Percentiles rank a stretch among this genome's conserved stretches.
Evolutionary conservation across 2,888 invertebrate species (phyloP).

Genomic region (Troides oblongomaculatus): DNA sequence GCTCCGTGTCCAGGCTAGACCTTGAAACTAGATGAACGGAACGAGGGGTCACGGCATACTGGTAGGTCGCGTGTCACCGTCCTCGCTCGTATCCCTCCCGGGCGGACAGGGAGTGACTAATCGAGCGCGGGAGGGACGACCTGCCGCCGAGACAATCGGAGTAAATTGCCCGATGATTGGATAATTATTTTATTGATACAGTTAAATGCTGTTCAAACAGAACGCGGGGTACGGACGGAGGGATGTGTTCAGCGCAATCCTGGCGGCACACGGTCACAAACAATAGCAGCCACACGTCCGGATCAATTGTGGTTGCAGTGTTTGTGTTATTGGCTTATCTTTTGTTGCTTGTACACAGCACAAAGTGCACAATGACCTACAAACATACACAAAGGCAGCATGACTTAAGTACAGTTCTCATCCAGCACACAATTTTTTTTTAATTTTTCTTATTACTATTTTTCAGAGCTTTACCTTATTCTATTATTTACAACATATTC

Average conservation of each 20-base stretch:
- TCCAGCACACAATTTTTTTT: too few species aligned
- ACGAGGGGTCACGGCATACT: constrained; percentile 51
- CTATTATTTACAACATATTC: too few species aligned
- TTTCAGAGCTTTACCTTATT: too few species aligned
- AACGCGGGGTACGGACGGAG: constrained; percentile 38
- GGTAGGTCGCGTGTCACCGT: constrained; percentile 47
- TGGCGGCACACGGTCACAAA: not conserved
- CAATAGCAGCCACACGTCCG: not conserved
- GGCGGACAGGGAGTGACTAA: constrained; percentile 33
- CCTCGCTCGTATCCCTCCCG: constrained; percentile 46
- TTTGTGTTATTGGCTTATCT: not conserved
- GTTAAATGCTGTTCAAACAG: constrained; percentile 62
- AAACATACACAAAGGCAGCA: too few species aligned
- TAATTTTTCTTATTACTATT: too few species aligned
- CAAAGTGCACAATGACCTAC: not conserved
- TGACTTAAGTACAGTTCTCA: too few species aligned
- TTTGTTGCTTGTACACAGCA: not conserved
- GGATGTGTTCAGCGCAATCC: constrained; percentile 29
- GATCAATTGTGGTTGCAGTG: not conserved
- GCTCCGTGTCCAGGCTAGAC: constrained; percentile 42
- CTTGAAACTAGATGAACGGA: constrained; percentile 61
- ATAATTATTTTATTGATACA: constrained; percentile 79
- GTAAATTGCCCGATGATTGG: constrained; percentile 77
- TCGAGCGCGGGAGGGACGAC: constrained; percentile 40
- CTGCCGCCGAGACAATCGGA: constrained; percentile 55